These are phyloP conservation scores for Girardinichthys multiradiatus DNA, from an alignment of 2,113 vertebrate species.

Conservation along the genomic window DNA sequence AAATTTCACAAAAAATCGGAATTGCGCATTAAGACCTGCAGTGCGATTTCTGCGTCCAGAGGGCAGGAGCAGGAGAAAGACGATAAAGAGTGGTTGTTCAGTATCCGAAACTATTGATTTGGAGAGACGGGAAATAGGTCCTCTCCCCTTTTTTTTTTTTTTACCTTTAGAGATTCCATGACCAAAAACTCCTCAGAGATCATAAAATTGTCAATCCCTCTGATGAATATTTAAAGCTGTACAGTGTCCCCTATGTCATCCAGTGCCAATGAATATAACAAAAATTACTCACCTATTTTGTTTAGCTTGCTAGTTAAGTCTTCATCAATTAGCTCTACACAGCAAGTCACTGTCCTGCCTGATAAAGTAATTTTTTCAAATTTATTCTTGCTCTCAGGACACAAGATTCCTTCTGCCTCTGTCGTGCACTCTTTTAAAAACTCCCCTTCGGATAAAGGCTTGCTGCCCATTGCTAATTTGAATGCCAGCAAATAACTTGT, in stretches of 20 bases:
- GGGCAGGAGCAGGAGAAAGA: too few relatives aligned
- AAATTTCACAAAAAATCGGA: too few relatives aligned
- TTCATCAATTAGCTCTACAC: slow-evolving; percentile 13
- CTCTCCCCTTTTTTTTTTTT: too few relatives aligned
- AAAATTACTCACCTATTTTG: neutral
- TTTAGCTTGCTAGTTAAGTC: neutral
- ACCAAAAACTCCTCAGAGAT: neutral
- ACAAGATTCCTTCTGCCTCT: slow-evolving; percentile 26
- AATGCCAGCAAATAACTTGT: slow-evolving; percentile 27
- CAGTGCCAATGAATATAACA: neutral
- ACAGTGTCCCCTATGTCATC: neutral
- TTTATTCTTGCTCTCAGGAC: slow-evolving; percentile 24
- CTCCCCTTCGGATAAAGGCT: too few relatives aligned
- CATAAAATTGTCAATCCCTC: neutral
- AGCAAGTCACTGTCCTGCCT: slow-evolving; percentile 29
- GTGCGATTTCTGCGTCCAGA: too few relatives aligned
- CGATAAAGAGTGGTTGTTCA: too few relatives aligned
- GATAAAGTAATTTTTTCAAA: slow-evolving; percentile 47
- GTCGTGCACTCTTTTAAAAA: slow-evolving; percentile 44
- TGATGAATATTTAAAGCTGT: neutral
- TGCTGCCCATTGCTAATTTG: slow-evolving; percentile 26
- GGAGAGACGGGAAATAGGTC: too few relatives aligned
- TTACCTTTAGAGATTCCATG: too few relatives aligned
- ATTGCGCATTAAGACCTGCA: too few relatives aligned
- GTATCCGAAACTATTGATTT: too few relatives aligned